A percentile compares a stretch with the other conserved stretches of the same genome.
phyloP scores from a whole-genome alignment of 1,140 invertebrate genomes.

The Calycopis cecrops region DNA sequence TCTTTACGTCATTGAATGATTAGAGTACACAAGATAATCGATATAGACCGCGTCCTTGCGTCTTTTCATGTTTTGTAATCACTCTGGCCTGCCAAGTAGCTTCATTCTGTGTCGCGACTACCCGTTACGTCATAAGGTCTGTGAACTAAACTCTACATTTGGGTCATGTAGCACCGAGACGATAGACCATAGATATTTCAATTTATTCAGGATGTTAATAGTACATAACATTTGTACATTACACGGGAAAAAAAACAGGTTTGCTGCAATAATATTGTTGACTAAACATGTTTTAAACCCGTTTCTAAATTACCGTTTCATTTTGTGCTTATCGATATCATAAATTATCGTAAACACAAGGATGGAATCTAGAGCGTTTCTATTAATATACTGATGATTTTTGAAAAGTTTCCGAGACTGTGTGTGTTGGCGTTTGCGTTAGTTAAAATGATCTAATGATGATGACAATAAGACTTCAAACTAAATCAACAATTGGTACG shows the following conservation, averaged over 20 bases:
- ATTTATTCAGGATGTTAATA: no score
- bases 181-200: no score
- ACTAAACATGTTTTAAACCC: conserved; percentile 13
- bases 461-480: no score
- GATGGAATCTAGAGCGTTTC: no score
- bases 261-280: conserved; percentile 6
- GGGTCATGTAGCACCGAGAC: conserved; percentile 48
- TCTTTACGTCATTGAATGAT: background rate
- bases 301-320: conserved; percentile 8
- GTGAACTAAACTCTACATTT: conserved; percentile 53
- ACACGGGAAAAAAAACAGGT: no score
- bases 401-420: no score
- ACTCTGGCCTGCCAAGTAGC: conserved; percentile 32
- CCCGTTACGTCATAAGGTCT: conserved; percentile 46
- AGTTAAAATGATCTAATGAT: no score
- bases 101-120: conserved; percentile 35
- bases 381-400: no score
- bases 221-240: no score
- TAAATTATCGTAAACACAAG: no score
- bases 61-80: conserved; percentile 22
- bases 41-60: conserved; percentile 20
- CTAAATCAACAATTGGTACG: no score
- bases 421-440: no score
- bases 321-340: background rate
- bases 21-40: background rate